These are phyloP conservation scores for Pachyrhynchus sulphureomaculatus DNA, from an alignment of 1,140 invertebrate species.

Conservation along the genomic window DNA sequence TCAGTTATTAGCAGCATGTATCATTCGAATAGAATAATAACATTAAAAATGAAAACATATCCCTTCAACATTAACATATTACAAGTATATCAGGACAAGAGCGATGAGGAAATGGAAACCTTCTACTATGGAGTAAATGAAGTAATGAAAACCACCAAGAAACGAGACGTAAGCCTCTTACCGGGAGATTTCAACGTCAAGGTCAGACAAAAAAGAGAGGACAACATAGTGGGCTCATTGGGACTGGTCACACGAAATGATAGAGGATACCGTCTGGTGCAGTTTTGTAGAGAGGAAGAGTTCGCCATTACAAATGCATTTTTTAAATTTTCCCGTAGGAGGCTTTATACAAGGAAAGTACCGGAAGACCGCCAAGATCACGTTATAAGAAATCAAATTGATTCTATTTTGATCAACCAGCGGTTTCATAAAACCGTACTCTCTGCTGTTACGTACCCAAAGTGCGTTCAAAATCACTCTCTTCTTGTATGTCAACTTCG, in stretches of 20 bases:
- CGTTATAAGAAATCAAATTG: conserved; percentile 47
- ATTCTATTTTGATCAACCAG: conserved; percentile 47
- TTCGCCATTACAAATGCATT: no score
- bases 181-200: conserved; percentile 43
- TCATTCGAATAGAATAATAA: conserved; percentile 33
- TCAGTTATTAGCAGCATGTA: not conserved
- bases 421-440: no score
- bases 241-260: no score
- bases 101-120: conserved; percentile 32
- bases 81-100: conserved; percentile 37
- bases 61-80: conserved; percentile 40
- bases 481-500: no score
- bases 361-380: conserved; percentile 39
- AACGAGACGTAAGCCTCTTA: conserved; percentile 35
- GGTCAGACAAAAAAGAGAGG: no score
- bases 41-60: conserved; percentile 31
- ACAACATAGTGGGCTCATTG: no score
- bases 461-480: conserved; percentile 25
- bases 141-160: conserved; percentile 21
- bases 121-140: conserved; percentile 34
- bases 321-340: conserved; percentile 42
- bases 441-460: conserved; percentile 40
- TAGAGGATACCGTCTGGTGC: no score
- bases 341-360: conserved; percentile 50
- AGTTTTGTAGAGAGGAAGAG: no score